Evolutionary conservation across 2,888 invertebrate genomes (phyloP), one percentile per base, ranked within the genome.

Genomic region (Branchellion lobata): DNA sequence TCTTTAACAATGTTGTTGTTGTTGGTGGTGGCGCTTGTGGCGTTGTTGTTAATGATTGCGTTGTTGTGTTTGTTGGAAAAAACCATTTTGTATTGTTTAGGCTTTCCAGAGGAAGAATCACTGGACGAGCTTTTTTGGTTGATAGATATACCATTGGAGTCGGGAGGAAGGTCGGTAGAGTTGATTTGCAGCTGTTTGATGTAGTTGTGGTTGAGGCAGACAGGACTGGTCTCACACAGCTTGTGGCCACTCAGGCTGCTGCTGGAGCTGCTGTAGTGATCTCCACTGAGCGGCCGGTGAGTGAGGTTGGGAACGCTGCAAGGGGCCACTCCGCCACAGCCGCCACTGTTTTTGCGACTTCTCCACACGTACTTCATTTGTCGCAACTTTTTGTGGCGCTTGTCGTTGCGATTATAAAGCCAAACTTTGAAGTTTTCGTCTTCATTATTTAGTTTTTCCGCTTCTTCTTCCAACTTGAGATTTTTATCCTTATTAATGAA

Each of bases 301-400:
- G 5, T 57, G 24, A 57, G 61, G 61, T 57, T 57, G 61, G 61
- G 61, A 24, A 57, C 61, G 21, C 61, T 57, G 11, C 5, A 5
- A 24, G 5, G 61, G n/a, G 3, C 61, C 21, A 18, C 61, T 57
- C 21, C 24, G 21, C 21, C 5, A n/a, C 61, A 57, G 40, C 5
- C 40, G 14, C 61, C 21, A n/a, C 5, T 18, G 61, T 57, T 18
- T 57, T n/a, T 18, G 3, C 21, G 8, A 57, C 61, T 57, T 8
- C 61, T 8, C 61, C 61, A 57, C n/a, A 57, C 24, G n/a, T 14
- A 57, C 61, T 24, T 57, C 61, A 57, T 57, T 57, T 57, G 61
- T 57, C 21, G 5, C 3, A 3, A 18, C 5, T 57, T 57, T n/a
- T 57, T 57, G 24, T n/a, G 21, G 3, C 21, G 21, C n/a, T 18